These are phyloP conservation scores for Stichodactyla helianthus DNA, from an alignment of 64 coral and sea anemone genomes.

Conservation along the genomic window DNA sequence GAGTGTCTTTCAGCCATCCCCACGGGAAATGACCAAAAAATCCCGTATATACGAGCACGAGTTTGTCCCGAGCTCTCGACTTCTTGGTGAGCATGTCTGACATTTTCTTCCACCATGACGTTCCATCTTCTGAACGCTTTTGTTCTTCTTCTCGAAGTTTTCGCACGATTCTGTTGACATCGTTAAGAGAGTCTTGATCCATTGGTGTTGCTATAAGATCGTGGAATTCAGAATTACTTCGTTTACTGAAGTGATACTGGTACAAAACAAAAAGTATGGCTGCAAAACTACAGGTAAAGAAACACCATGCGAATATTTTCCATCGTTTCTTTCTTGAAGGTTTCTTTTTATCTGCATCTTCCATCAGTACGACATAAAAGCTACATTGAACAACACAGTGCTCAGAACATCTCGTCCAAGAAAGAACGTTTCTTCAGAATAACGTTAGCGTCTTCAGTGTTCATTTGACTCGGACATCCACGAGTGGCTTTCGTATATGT, in stretches of 20 bases:
- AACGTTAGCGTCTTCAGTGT: too few relatives aligned
- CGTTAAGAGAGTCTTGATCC: not conserved
- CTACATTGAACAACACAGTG: too few relatives aligned
- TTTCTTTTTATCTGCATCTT: not conserved
- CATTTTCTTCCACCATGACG: constrained; percentile 5
- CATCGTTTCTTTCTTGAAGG: not conserved
- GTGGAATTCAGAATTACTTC: not conserved
- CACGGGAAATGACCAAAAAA: constrained; percentile 29
- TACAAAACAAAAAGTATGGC: not conserved
- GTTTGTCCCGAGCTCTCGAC: not conserved
- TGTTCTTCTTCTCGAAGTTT: not conserved
- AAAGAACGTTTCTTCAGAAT: too few relatives aligned
- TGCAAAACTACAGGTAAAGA: not conserved
- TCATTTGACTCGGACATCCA: not conserved
- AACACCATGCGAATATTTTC: not conserved
- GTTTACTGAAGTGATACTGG: not conserved
- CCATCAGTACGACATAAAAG: not conserved
- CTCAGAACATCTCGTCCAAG: too few relatives aligned
- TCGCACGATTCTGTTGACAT: not conserved
- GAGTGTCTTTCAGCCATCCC: constrained; percentile 3
- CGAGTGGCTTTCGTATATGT: not conserved
- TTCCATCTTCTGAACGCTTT: not conserved
- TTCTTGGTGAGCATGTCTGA: not conserved
- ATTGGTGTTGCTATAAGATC: not conserved
- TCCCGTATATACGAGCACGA: constrained; percentile 28